A percentile compares a stretch with the other conserved stretches of the same genome.
Conservation (phyloP, 2,797 vertebrate species). For the Geotrypetes seraphini region DNA sequence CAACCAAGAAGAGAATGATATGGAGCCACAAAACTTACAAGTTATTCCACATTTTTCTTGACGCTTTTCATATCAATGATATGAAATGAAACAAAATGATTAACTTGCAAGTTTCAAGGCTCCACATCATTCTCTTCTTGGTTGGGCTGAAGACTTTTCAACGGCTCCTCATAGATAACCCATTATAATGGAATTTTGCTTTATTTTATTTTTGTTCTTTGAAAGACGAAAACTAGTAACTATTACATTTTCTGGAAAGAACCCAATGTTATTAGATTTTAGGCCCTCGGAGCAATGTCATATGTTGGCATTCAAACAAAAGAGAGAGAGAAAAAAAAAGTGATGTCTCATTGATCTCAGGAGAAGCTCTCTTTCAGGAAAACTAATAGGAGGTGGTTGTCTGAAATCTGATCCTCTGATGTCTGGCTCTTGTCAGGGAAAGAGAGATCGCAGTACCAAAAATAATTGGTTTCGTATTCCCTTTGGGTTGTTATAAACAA, state of each 20-base stretch:
- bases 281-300: not conserved
- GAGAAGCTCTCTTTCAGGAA: accelerated
- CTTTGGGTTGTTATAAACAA: slow-evolving; percentile 45
- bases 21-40: too few species aligned
- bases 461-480: slow-evolving; percentile 41
- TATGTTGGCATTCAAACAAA: slow-evolving; percentile 2
- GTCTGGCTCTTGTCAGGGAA: slow-evolving; percentile 7
- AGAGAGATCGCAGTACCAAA: slow-evolving; percentile 3
- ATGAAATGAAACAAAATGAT: too few species aligned
- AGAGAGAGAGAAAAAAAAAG: too few species aligned
- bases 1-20: too few species aligned
- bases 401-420: slow-evolving; percentile 11
- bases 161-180: too few species aligned
- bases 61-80: too few species aligned
- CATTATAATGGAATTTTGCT: too few species aligned
- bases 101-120: too few species aligned
- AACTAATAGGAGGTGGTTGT: not conserved
- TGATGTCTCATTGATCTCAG: not conserved
- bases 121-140: too few species aligned
- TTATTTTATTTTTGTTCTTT: not conserved
- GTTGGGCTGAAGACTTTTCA: too few species aligned
- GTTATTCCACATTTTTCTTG: too few species aligned
- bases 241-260: too few species aligned
- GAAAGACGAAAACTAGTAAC: not conserved
- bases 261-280: not conserved